phyloP scores from a whole-genome alignment of 2,113 vertebrate species.

The Tichodroma muraria region DNA sequence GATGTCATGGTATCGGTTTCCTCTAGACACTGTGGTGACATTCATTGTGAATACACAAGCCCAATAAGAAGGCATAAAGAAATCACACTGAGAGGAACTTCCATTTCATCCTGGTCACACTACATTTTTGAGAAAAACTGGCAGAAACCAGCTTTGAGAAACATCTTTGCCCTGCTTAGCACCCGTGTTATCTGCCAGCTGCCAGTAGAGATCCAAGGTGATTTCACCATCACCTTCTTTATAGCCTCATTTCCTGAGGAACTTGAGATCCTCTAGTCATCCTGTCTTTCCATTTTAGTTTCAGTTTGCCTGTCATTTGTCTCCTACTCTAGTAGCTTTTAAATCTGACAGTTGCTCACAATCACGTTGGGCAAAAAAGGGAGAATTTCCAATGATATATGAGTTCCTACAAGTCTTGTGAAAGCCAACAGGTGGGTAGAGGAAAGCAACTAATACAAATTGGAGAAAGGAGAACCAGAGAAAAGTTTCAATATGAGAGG shows the following conservation, averaged over 20 bases:
- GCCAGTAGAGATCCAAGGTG: neutral
- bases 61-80: neutral
- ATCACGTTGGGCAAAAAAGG: neutral
- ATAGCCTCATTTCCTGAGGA: neutral
- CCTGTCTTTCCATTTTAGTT: neutral
- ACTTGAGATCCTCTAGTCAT: neutral
- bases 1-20: fast-evolving
- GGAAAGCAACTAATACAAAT: neutral
- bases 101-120: neutral
- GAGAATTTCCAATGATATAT: neutral
- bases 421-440: neutral
- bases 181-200: neutral
- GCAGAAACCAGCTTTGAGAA: neutral
- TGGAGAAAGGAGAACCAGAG: neutral
- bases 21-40: neutral
- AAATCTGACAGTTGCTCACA: neutral
- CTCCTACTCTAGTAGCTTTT: neutral
- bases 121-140: neutral
- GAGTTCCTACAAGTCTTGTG: neutral
- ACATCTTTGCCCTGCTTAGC: neutral
- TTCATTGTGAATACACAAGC: neutral
- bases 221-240: neutral
- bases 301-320: neutral
- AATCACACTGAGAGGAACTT: neutral
- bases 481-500: neutral